phyloP scores from a whole-genome alignment of 2,797 vertebrate genomes.

The Poecile montanus region DNA sequence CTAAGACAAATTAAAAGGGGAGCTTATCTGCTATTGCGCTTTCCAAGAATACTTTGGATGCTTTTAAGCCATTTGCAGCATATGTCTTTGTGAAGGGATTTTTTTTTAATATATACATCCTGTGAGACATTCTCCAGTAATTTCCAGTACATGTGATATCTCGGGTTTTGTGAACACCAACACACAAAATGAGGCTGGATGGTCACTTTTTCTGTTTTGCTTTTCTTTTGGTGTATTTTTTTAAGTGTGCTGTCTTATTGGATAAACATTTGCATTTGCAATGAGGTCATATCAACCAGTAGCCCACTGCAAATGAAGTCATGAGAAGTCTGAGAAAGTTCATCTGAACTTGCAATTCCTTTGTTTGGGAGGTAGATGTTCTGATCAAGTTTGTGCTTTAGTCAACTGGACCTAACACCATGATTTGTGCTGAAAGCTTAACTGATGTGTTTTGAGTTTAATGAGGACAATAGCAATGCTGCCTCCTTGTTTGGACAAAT shows the following conservation, averaged over 20 bases:
- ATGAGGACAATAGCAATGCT: neutral
- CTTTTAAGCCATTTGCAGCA: neutral
- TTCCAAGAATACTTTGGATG: neutral
- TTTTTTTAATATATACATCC: neutral
- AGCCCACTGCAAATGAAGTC: neutral
- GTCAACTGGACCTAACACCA: neutral
- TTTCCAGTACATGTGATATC: neutral
- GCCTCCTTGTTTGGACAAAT: neutral
- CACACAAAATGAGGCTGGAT: neutral
- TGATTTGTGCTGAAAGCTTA: conserved; percentile 1
- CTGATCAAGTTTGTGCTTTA: conserved; percentile 1
- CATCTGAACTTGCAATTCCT: conserved; percentile 3
- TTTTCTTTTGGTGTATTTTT: neutral
- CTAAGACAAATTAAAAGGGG: conserved; percentile 21
- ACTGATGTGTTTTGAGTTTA: neutral
- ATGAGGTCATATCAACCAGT: neutral
- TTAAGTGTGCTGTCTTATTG: neutral
- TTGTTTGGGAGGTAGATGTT: conserved; percentile 21
- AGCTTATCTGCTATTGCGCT: neutral
- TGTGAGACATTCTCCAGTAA: neutral
- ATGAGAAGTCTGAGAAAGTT: neutral
- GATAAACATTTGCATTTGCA: neutral
- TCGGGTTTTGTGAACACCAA: neutral
- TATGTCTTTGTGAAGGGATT: neutral
- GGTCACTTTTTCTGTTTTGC: neutral